Base-by-base conservation (phyloP, 2,888 invertebrate genomes). In the Mellilla xanthometata region DNA sequence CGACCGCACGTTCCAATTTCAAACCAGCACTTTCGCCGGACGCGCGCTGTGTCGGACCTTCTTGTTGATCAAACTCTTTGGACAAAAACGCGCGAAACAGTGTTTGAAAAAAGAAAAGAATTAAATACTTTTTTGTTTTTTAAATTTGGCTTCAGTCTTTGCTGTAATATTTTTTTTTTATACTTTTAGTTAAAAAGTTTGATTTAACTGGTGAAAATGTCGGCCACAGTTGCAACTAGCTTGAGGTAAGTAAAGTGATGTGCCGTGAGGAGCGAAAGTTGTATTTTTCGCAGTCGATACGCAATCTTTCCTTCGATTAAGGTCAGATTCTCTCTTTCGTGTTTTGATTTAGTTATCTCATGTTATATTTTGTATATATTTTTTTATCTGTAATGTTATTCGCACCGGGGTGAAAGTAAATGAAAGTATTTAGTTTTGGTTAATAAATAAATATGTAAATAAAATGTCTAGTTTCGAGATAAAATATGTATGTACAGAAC, bases 141-240 rank as follows among this genome's bases (percentile, higher is more conserved):
- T 5, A n/a, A 5, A 1, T 19, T 19, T 19, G 8, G n/a, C 8
- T 24, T 24, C 3, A 8, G 24, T 6, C 4, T 19, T 3, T 24
- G 24, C 4, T 24, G 8, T n/a, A 24, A 24, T 3, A 24, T 24
- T 24, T 24, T 24, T 24, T 5, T 7, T 24, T 7, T 7, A 7
- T 24, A 24, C 8, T 7, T 24, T 7, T 7, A 24, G 24, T 24
- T 19, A 24, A 19, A 19, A 4, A 24, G 24, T 24, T 24, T 24
- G 7, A 19, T 4, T 19, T 33, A 47, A 49, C 52, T 50, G 49
- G 49, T 57, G 56, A 62, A 51, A 43, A 85, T 87, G 88, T 79
- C 87, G 52, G 85, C 88, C 42, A 73, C 86, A 31, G 72, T 86
- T 41, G 72, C 83, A 68, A 76, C 80, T 39, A 83, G 76, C 75